Evolutionary conservation across 1,140 invertebrate species (phyloP).

Genomic region (Drosophila pectinifera): DNA sequence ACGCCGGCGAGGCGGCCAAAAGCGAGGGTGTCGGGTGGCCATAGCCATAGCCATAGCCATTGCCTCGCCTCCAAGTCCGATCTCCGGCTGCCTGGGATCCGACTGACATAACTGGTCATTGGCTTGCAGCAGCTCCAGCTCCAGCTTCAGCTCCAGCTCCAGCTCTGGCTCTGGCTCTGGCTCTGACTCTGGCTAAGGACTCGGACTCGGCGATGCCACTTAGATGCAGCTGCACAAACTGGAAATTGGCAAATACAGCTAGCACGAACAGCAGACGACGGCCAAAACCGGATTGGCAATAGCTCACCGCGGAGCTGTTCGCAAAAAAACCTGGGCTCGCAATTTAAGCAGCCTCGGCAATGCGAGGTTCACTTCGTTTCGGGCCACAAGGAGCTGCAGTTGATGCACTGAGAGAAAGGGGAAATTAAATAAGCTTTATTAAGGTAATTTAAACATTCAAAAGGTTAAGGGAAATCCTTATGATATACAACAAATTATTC

Average conservation of each 20-base stretch:
- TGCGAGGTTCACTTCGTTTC: slow-evolving; percentile 25
- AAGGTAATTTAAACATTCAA: background rate
- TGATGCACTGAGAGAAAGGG: slow-evolving; percentile 6
- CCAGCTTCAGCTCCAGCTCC: slow-evolving; percentile 5
- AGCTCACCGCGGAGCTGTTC: slow-evolving; percentile 51
- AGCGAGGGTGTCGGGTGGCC: slow-evolving; percentile 74
- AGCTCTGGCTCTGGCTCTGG: background rate
- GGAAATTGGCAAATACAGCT: slow-evolving; percentile 79
- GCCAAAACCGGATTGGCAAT: slow-evolving; percentile 75
- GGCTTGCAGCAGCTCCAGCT: slow-evolving; percentile 60
- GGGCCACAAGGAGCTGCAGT: slow-evolving; percentile 40
- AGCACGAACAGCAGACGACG: slow-evolving; percentile 60
- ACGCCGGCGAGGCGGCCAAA: slow-evolving; percentile 70
- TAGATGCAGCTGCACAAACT: slow-evolving; percentile 78
- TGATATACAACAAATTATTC: too few species aligned
- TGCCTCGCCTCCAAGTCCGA: slow-evolving; percentile 43
- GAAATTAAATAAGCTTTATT: background rate
- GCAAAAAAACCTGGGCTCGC: slow-evolving; percentile 68
- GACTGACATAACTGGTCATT: slow-evolving; percentile 82
- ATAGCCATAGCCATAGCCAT: slow-evolving; percentile 37
- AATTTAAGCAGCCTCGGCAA: slow-evolving; percentile 57
- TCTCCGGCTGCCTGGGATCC: slow-evolving; percentile 59
- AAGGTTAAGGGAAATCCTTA: too few species aligned
- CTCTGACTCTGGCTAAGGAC: slow-evolving; percentile 73
- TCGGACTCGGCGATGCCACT: slow-evolving; percentile 67